phyloP scores from a whole-genome alignment of 1,140 invertebrate species.

The Atopsyche davidsoni region DNA sequence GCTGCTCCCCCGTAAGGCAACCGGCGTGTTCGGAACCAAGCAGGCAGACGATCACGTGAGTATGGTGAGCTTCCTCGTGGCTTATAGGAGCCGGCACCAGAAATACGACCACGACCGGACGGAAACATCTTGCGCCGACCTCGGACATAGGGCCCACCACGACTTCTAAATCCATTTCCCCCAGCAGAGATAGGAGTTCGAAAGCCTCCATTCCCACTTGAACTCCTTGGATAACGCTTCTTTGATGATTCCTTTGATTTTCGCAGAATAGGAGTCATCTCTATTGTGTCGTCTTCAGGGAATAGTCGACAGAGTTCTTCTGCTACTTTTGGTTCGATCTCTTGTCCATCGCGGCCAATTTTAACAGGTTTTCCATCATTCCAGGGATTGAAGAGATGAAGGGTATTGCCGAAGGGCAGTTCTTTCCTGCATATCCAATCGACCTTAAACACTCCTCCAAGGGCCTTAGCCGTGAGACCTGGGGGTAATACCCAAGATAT shows the following conservation, averaged over 20 bases:
- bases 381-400: constrained; percentile 95
- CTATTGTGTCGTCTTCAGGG: constrained; percentile 87
- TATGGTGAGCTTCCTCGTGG: constrained; percentile 53
- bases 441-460: constrained; percentile 92
- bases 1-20: constrained; percentile 47
- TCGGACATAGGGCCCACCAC: constrained; percentile 39
- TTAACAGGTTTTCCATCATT: constrained; percentile 98
- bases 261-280: constrained; percentile 82
- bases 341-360: constrained; percentile 96
- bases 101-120: constrained; percentile 43
- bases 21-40: constrained; percentile 46
- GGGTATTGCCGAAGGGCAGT: constrained; percentile 84
- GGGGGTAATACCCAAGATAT: constrained; percentile 95
- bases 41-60: constrained; percentile 36
- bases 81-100: constrained; percentile 47
- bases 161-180: constrained; percentile 41
- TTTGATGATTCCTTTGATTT: constrained; percentile 82
- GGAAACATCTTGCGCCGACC: constrained; percentile 49
- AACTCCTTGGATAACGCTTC: constrained; percentile 51
- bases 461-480: constrained; percentile 82
- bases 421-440: constrained; percentile 97
- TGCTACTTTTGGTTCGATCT: constrained; percentile 92
- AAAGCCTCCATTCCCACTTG: constrained; percentile 48
- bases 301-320: constrained; percentile 92
- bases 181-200: constrained; percentile 38